These are phyloP conservation scores for Elaphurus davidianus DNA, from an alignment of 2,113 vertebrate species.

Conservation along the genomic window DNA sequence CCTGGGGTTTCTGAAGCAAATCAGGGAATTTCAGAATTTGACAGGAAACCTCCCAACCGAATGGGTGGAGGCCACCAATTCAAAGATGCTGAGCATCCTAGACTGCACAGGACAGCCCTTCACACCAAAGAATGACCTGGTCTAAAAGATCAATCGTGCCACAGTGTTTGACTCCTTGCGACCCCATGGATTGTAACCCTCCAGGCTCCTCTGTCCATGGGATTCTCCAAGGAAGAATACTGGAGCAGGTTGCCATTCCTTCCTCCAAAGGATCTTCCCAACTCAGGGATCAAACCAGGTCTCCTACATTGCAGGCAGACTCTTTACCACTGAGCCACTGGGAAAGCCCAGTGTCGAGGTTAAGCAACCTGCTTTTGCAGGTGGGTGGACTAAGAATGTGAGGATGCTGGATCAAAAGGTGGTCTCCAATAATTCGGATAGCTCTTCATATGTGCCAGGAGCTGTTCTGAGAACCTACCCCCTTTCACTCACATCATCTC, in stretches of 20 bases:
- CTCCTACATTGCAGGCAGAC: background rate
- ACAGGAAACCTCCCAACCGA: background rate
- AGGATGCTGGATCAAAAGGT: background rate
- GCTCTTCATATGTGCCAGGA: background rate
- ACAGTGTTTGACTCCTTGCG: background rate
- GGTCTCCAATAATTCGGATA: too few relatives aligned
- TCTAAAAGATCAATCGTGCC: accelerated
- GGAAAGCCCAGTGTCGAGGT: background rate
- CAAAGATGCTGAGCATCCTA: background rate
- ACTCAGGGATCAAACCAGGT: background rate
- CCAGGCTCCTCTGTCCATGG: background rate
- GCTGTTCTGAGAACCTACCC: too few relatives aligned
- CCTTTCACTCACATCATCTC: background rate
- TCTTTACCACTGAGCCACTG: background rate
- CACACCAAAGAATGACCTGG: background rate
- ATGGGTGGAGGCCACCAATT: background rate
- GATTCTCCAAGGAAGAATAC: background rate
- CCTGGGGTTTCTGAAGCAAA: background rate
- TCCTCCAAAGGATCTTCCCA: background rate
- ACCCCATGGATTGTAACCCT: background rate
- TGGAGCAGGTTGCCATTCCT: background rate
- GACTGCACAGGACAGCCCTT: background rate
- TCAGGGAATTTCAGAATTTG: background rate
- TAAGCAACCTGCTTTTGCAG: too few relatives aligned
- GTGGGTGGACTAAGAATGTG: too few relatives aligned